Conservation (phyloP, 2,888 invertebrate genomes). For the Ischnura elegans region DNA sequence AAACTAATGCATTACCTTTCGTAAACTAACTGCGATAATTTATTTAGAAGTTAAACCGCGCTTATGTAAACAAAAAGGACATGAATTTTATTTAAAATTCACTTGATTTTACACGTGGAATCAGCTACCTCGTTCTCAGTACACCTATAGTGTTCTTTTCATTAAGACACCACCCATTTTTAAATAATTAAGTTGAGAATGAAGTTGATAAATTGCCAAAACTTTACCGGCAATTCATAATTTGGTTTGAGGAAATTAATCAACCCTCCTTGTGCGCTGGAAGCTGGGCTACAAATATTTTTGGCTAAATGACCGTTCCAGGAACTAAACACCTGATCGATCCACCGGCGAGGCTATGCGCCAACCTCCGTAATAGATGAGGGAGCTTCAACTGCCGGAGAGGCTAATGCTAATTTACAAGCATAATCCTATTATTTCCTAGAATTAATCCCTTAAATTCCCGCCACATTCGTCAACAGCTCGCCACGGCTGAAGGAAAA, state of each 20-base stretch:
- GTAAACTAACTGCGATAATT: too few species aligned
- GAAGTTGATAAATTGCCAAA: too few species aligned
- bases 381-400: neutral
- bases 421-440: neutral
- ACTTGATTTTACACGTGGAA: too few species aligned
- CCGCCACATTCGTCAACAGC: neutral
- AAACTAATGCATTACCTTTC: too few species aligned
- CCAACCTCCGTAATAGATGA: neutral
- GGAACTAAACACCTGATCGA: neutral
- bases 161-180: too few species aligned
- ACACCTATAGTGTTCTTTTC: too few species aligned
- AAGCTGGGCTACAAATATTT: neutral
- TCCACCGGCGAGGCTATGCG: neutral
- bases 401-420: neutral
- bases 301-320: neutral
- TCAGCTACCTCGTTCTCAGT: too few species aligned
- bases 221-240: too few species aligned
- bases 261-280: neutral
- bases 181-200: too few species aligned
- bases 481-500: neutral
- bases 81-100: too few species aligned
- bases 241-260: neutral
- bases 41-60: too few species aligned
- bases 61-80: too few species aligned
- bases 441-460: neutral